A percentile compares a stretch with the other conserved stretches of the same genome.
Evolutionary conservation across 2,888 invertebrate species (phyloP).

Genomic region (Cremastinae sp.): DNA sequence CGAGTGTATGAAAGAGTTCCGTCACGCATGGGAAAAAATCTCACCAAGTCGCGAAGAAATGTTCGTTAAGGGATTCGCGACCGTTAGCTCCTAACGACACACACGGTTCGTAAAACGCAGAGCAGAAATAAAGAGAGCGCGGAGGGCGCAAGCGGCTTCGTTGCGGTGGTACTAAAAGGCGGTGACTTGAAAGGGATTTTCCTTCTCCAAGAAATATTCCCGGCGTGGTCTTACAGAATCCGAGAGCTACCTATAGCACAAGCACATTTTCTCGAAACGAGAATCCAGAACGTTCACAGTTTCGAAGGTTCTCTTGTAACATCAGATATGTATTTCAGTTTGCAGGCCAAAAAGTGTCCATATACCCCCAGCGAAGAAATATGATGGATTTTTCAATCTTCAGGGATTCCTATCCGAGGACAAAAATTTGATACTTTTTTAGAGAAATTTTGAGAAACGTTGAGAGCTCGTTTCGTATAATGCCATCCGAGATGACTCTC

Average conservation of each 20-base stretch:
- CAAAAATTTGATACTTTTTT: background rate
- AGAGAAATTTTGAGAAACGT: constrained; percentile 12
- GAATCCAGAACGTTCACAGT: constrained; percentile 39
- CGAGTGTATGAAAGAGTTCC: background rate
- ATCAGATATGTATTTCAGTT: constrained; percentile 55
- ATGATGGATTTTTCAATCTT: constrained; percentile 26
- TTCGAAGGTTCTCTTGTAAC: constrained; percentile 10
- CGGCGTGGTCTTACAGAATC: constrained; percentile 39
- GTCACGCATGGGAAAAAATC: constrained; percentile 9
- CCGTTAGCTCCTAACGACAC: background rate
- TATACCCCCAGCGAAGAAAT: constrained; percentile 15
- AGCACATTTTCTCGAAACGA: constrained; percentile 67
- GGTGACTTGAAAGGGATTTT: constrained; percentile 78
- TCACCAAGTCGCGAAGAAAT: constrained; percentile 48
- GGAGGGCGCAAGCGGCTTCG: constrained; percentile 46
- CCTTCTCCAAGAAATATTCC: constrained; percentile 76
- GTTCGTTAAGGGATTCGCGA: constrained; percentile 47
- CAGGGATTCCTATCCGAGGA: background rate
- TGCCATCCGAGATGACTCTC: constrained; percentile 36
- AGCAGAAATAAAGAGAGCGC: constrained; percentile 17
- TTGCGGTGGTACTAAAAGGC: constrained; percentile 72
- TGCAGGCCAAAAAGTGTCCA: constrained; percentile 48
- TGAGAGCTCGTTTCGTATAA: constrained; percentile 46
- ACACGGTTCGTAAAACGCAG: background rate
- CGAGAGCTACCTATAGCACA: constrained; percentile 34